These are phyloP conservation scores for Vulpes lagopus DNA, from an alignment of 2,113 vertebrate species.

Conservation along the genomic window DNA sequence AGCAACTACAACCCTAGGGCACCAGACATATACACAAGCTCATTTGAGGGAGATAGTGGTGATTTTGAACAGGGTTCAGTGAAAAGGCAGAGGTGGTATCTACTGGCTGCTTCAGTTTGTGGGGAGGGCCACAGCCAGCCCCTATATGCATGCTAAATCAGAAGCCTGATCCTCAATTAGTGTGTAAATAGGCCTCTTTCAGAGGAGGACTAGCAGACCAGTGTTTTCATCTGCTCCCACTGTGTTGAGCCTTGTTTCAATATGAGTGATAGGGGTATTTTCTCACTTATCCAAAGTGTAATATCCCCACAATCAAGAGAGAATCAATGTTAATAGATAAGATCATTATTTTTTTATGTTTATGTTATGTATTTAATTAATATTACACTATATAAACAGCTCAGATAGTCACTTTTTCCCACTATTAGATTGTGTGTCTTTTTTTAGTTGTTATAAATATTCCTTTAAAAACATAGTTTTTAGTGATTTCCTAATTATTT, in stretches of 20 bases:
- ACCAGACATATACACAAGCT: background rate
- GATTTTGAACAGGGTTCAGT: background rate
- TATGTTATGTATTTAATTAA: background rate
- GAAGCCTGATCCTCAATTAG: background rate
- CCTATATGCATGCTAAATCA: background rate
- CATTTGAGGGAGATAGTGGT: background rate
- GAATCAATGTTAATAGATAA: background rate
- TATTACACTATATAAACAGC: background rate
- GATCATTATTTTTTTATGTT: background rate
- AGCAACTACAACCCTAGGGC: background rate
- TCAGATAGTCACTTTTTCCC: background rate
- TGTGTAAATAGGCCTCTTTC: background rate
- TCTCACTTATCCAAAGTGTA: background rate
- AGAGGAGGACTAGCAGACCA: background rate
- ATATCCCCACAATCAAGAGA: background rate
- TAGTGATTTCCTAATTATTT: background rate
- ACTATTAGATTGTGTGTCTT: background rate
- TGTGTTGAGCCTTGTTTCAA: background rate
- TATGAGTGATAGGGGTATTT: background rate
- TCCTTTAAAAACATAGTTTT: background rate
- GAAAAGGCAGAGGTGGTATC: background rate
- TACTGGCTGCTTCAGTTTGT: background rate
- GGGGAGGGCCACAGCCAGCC: background rate
- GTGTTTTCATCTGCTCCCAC: background rate
- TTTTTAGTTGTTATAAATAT: background rate